Conservation (phyloP, 2,888 invertebrate genomes). For the Pseudococcus longispinus region DNA sequence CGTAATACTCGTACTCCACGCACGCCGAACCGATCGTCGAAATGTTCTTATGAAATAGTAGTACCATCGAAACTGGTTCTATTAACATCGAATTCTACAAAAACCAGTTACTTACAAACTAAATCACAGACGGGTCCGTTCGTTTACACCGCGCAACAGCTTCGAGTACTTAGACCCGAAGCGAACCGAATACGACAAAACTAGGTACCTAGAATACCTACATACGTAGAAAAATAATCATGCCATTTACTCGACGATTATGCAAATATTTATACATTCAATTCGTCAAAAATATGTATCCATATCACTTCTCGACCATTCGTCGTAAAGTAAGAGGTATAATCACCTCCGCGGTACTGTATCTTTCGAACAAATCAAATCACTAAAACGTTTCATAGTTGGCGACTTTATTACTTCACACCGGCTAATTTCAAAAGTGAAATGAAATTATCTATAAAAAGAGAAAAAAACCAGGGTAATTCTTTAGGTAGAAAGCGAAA, state of each 20-base stretch:
- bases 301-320: background rate
- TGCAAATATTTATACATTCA: background rate
- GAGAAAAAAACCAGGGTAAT: background rate
- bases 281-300: background rate
- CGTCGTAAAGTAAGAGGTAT: background rate
- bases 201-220: background rate
- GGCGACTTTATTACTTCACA: background rate
- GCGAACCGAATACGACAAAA: background rate
- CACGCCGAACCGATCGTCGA: conserved; percentile 20
- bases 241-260: background rate
- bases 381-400: background rate
- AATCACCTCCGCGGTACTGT: too few relatives aligned
- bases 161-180: background rate
- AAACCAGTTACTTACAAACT: conserved; percentile 38
- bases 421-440: background rate
- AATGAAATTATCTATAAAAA: background rate
- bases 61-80: conserved; percentile 41
- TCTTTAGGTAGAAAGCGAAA: conserved; percentile 1
- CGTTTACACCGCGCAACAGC: conserved; percentile 32
- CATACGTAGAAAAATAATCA: background rate
- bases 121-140: conserved; percentile 39
- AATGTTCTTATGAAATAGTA: conserved; percentile 29
- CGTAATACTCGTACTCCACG: conserved; percentile 14
- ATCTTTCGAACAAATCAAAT: too few relatives aligned
- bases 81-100: conserved; percentile 23